Percentiles rank a stretch among this genome's conserved stretches.
Evolutionary conservation across 2,888 invertebrate species (phyloP).

Genomic region (Mycalesis mineus): DNA sequence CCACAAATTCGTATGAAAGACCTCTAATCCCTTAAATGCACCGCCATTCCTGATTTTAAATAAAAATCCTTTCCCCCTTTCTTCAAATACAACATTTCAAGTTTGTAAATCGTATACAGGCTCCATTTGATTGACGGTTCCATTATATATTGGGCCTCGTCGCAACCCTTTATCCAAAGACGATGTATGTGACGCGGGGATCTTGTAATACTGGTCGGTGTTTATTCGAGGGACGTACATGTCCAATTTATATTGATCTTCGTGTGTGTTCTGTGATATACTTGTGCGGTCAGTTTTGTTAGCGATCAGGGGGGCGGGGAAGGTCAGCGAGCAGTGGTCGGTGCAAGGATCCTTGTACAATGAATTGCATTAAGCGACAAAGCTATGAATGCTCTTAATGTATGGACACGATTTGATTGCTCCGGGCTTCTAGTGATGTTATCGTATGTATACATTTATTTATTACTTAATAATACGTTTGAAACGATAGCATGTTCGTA

Average conservation of each 20-base stretch:
- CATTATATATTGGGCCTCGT: slow-evolving; percentile 24
- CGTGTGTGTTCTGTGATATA: slow-evolving; percentile 29
- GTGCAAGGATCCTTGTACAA: slow-evolving; percentile 67
- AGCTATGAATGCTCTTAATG: slow-evolving; percentile 68
- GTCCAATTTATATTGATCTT: slow-evolving; percentile 20
- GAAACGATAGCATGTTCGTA: no score
- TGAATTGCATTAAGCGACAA: slow-evolving; percentile 74
- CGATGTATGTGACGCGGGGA: slow-evolving; percentile 32
- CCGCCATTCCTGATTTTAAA: background rate
- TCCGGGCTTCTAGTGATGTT: slow-evolving; percentile 48
- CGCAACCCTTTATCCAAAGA: slow-evolving; percentile 26
- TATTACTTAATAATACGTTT: background rate
- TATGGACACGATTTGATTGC: slow-evolving; percentile 64
- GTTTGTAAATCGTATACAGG: slow-evolving; percentile 58
- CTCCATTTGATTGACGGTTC: slow-evolving; percentile 51
- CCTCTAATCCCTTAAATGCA: slow-evolving; percentile 6
- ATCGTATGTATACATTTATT: background rate
- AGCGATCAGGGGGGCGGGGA: slow-evolving; percentile 8
- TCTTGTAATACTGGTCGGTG: slow-evolving; percentile 38
- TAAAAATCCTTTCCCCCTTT: slow-evolving; percentile 24
- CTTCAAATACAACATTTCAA: slow-evolving; percentile 50
- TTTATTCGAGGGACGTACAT: slow-evolving; percentile 20
- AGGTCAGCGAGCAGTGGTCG: slow-evolving; percentile 39
- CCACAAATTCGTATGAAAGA: background rate
- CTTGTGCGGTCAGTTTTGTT: slow-evolving; percentile 14